Conservation (phyloP, 1,140 invertebrate genomes). For the Drosophila pectinifera region DNA sequence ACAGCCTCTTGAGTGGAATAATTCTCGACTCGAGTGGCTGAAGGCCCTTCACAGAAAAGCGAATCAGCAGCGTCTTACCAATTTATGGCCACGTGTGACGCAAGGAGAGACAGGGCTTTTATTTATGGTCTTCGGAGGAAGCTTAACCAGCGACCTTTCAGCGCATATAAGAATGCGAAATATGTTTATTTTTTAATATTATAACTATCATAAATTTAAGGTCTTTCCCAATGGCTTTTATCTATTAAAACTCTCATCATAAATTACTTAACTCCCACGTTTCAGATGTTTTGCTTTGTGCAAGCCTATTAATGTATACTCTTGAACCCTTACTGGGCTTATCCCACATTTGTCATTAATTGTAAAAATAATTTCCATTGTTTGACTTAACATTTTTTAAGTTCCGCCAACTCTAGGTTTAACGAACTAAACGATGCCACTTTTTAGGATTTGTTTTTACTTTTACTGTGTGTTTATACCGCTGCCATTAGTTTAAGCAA, state of each 20-base stretch:
- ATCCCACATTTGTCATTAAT: constrained; percentile 40
- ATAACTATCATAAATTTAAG: neutral
- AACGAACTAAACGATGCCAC: constrained; percentile 23
- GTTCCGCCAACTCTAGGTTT: constrained; percentile 20
- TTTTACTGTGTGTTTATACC: constrained; percentile 17
- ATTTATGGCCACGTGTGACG: constrained; percentile 10
- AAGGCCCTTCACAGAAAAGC: constrained; percentile 40
- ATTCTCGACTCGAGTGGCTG: constrained; percentile 33
- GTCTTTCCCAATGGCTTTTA: neutral
- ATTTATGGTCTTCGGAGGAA: constrained; percentile 17
- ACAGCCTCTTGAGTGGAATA: constrained; percentile 50
- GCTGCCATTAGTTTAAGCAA: constrained; percentile 71
- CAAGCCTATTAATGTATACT: constrained; percentile 7
- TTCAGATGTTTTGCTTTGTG: neutral
- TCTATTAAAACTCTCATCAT: neutral
- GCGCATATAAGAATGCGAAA: neutral
- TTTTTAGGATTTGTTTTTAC: constrained; percentile 40
- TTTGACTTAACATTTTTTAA: constrained; percentile 25
- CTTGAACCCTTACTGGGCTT: constrained; percentile 9
- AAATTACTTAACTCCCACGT: constrained; percentile 1
- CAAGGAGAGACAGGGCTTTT: constrained; percentile 6
- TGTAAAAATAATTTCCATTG: constrained; percentile 45
- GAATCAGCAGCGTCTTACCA: constrained; percentile 14
- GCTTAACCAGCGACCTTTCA: neutral
- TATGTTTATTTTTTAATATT: neutral